These are phyloP conservation scores for Heliconius melpomene DNA, from an alignment of 1,140 invertebrate species.

Conservation along the genomic window DNA sequence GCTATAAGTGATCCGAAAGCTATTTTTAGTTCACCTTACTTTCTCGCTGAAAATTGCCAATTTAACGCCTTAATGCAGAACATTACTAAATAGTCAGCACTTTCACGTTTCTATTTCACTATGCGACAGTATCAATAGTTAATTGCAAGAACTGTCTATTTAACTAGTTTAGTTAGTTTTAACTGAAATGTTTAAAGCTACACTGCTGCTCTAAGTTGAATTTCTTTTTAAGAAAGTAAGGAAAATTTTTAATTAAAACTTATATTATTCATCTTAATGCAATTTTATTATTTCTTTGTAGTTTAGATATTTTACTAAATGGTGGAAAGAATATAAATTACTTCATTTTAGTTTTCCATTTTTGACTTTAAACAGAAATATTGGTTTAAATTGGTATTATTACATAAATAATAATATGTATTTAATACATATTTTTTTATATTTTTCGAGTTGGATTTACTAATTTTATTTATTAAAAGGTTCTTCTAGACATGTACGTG, in stretches of 20 bases:
- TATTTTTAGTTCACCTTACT: background rate
- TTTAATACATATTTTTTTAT: background rate
- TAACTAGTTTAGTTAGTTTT: constrained; percentile 1
- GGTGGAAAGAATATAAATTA: background rate
- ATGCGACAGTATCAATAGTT: background rate
- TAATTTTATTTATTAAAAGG: background rate
- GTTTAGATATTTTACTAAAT: background rate
- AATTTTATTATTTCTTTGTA: background rate
- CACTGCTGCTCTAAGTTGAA: background rate
- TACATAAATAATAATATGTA: no score
- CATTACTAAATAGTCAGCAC: background rate
- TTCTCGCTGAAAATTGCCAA: background rate
- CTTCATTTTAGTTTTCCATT: no score
- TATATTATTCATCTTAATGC: no score
- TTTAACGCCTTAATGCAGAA: background rate
- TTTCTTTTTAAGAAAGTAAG: background rate
- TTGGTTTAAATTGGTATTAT: no score
- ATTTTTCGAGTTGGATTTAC: background rate
- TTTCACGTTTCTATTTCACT: background rate
- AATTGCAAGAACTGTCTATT: background rate
- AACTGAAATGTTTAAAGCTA: background rate
- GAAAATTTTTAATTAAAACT: background rate
- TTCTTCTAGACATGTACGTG: background rate
- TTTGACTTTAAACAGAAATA: no score
- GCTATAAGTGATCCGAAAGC: background rate